Base-by-base conservation (phyloP, 2,888 invertebrate genomes). In the Eristalinus aeneus region DNA sequence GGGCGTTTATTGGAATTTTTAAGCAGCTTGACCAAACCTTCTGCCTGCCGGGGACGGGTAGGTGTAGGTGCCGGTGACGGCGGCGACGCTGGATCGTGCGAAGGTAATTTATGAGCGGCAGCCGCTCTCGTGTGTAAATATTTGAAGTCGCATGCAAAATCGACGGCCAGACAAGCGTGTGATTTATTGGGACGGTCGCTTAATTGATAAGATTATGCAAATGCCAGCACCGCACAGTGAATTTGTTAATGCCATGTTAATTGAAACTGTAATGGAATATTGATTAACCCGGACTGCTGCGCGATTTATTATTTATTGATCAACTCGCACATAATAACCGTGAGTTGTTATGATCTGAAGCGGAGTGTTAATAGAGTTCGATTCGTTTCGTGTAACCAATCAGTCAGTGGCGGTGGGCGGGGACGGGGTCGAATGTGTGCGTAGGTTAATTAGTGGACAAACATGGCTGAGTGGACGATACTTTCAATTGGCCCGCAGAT, bases 161-260 rank as follows among this genome's bases (percentile, higher is more conserved):
- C 20, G 16, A n/a, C 27, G 36, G 34, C 56, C 56, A 56, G 23
- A 27, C 56, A 36, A 56, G 16, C 23, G 56, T 36, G 58, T 74
- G 65, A 74, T 65, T 74, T 74, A 74, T 74, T 65, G 65, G 27
- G 58, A 74, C 58, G 58, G 39, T 46, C 56, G 9, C 36, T 65
- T 74, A 74, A 74, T 74, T 74, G 74, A 74, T 56, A 65, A 74
- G 74, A 65, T 74, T 74, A 74, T 74, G 74, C 74, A 74, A 65
- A 74, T 74, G 54, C 9, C 56, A 32, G 5, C 16, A 34, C 56
- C 16, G 9, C 64, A 36, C 64, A 73, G 64, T 74, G 56, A 36
- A 65, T n/a, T 65, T 58, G 65, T 74, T 65, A 65, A 74, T 74
- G 65, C 20, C 39, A 22, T 10, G 58, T 39, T 74, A 74, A 74